These are phyloP conservation scores for Lepidurus packardi DNA, from an alignment of 1,140 invertebrate genomes.

Conservation along the genomic window DNA sequence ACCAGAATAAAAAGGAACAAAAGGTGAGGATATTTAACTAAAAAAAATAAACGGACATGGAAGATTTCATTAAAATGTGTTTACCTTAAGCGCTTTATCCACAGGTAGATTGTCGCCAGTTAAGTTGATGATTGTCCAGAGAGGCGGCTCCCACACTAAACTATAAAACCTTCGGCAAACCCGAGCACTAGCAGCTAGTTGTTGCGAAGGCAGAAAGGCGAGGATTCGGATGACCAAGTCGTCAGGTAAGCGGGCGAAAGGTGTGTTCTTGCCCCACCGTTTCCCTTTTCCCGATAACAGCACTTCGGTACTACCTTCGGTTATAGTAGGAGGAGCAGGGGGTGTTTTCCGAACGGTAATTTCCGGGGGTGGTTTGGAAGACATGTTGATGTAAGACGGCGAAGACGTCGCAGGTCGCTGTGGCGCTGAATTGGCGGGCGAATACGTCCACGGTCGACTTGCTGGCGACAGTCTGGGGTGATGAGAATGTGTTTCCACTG, in stretches of 20 bases:
- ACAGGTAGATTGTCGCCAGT: conserved; percentile 58
- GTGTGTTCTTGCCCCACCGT: conserved; percentile 38
- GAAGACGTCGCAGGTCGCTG: conserved; percentile 24
- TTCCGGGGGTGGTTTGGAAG: conserved; percentile 35
- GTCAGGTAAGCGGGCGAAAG: conserved; percentile 50
- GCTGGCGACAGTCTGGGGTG: conserved; percentile 40
- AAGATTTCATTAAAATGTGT: conserved; percentile 16
- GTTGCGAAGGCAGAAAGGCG: conserved; percentile 65
- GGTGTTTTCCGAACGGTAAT: conserved; percentile 17
- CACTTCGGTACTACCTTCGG: conserved; percentile 1
- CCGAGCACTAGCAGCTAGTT: conserved; percentile 68
- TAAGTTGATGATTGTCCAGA: conserved; percentile 66
- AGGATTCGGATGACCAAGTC: conserved; percentile 58
- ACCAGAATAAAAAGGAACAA: too few species aligned
- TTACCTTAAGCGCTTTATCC: conserved; percentile 59
- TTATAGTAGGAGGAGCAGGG: conserved; percentile 26
- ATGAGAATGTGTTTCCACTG: conserved; percentile 44
- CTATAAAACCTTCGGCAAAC: conserved; percentile 74
- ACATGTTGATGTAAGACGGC: conserved; percentile 28
- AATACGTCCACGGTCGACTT: conserved; percentile 32
- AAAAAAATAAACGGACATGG: background rate
- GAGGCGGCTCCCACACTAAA: conserved; percentile 69
- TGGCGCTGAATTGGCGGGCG: conserved; percentile 32
- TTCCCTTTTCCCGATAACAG: conserved; percentile 24
- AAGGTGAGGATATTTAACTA: background rate